phyloP scores from a whole-genome alignment of 1,140 invertebrate species.

The Schlechtendalia chinensis region DNA sequence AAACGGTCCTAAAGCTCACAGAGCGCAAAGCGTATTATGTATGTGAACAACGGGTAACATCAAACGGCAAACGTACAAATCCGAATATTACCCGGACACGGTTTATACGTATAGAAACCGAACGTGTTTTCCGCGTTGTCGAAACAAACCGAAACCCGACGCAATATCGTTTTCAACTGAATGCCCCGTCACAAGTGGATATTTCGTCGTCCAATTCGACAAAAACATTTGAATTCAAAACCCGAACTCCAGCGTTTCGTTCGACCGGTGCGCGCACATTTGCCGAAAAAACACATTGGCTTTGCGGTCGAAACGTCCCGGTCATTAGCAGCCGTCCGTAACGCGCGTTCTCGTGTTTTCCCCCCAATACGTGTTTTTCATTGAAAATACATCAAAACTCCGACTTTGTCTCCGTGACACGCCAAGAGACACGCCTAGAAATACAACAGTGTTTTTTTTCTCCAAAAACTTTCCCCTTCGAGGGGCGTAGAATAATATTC shows the following conservation, averaged over 20 bases:
- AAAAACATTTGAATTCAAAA: too few species aligned
- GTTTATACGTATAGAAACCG: too few species aligned
- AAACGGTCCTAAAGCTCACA: too few species aligned
- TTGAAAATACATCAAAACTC: constrained; percentile 2
- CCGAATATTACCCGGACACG: too few species aligned
- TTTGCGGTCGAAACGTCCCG: background rate
- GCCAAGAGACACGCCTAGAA: constrained; percentile 40
- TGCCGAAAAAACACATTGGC: background rate
- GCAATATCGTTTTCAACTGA: too few species aligned
- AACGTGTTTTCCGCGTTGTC: too few species aligned
- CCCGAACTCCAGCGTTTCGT: background rate
- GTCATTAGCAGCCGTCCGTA: background rate
- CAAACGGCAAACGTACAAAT: too few species aligned
- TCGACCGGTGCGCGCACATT: background rate
- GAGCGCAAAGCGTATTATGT: too few species aligned
- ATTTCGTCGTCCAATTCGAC: too few species aligned
- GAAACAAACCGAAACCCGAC: too few species aligned
- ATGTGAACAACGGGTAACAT: too few species aligned
- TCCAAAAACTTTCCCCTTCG: constrained; percentile 35
- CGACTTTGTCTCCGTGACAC: background rate
- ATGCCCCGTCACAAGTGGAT: too few species aligned
- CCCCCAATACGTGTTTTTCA: constrained; percentile 17
- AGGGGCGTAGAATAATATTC: constrained; percentile 1
- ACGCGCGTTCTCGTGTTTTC: background rate
- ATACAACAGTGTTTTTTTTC: constrained; percentile 24